Conservation (phyloP, 2,113 vertebrate species). For the Elanus axillaris region DNA sequence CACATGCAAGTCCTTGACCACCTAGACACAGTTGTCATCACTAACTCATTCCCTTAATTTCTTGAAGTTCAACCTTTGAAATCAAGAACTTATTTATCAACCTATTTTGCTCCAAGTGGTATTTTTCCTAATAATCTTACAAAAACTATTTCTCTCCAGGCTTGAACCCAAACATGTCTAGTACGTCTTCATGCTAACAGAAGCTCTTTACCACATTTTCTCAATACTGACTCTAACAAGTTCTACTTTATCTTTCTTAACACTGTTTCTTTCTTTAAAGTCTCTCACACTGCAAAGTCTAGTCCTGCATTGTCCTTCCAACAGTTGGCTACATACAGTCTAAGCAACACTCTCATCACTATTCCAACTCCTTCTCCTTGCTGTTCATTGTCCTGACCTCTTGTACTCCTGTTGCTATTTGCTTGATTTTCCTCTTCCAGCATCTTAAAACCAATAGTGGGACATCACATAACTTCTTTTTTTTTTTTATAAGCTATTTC, state of each 20-base stretch:
- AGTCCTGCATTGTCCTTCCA: neutral
- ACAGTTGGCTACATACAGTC: neutral
- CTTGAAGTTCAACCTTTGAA: neutral
- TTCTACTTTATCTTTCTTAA: neutral
- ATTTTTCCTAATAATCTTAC: neutral
- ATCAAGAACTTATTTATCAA: neutral
- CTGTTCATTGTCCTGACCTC: neutral
- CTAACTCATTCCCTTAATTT: neutral
- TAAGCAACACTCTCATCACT: neutral
- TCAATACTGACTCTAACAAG: neutral
- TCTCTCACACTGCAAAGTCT: neutral
- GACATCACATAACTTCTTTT: neutral
- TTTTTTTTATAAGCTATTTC: neutral
- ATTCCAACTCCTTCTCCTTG: neutral
- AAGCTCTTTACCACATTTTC: neutral
- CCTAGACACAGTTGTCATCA: neutral
- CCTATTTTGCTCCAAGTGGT: neutral
- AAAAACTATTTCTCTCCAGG: neutral
- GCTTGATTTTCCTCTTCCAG: neutral
- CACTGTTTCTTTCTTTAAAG: neutral
- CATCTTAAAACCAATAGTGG: neutral
- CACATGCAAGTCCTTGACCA: neutral
- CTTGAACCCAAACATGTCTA: neutral
- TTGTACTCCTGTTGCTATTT: neutral
- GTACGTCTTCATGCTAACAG: neutral